Percentiles rank a stretch among this genome's conserved stretches.
Conservation (phyloP, 2,888 invertebrate genomes). For the Amphipyra berbera region DNA sequence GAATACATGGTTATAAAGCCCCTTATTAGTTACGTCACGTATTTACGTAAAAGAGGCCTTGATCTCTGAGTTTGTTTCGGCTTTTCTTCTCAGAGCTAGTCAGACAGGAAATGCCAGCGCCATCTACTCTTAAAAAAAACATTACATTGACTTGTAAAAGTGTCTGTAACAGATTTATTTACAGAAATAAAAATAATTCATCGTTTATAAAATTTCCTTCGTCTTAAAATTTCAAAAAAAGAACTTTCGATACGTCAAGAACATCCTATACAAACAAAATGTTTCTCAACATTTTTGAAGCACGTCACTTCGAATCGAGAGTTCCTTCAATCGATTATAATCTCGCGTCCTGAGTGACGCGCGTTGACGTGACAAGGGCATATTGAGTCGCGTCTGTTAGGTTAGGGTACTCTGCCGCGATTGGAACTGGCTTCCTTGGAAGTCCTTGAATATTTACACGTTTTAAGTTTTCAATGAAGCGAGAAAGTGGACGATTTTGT, state of each 20-base stretch:
- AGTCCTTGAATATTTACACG: slow-evolving; percentile 41
- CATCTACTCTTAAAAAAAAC: too few species aligned
- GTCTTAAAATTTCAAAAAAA: not conserved
- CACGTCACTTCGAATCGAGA: slow-evolving; percentile 30
- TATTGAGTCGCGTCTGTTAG: slow-evolving; percentile 54
- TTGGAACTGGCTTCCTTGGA: slow-evolving; percentile 43
- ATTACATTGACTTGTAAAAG: too few species aligned
- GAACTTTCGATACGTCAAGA: slow-evolving; percentile 5
- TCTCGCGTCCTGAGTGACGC: slow-evolving; percentile 35
- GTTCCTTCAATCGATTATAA: slow-evolving; percentile 51
- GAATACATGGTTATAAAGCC: too few species aligned
- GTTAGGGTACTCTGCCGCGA: slow-evolving; percentile 38
- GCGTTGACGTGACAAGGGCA: slow-evolving; percentile 55
- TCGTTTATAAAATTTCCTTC: too few species aligned
- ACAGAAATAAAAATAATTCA: too few species aligned
- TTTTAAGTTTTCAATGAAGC: slow-evolving; percentile 48
- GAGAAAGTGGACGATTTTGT: slow-evolving; percentile 3
- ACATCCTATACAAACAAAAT: slow-evolving; percentile 42
- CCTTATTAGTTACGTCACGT: too few species aligned
- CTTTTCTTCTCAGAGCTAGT: too few species aligned
- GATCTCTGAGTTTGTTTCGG: too few species aligned
- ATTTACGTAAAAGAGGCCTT: too few species aligned
- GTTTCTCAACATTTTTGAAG: slow-evolving; percentile 41
- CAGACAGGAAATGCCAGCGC: too few species aligned
- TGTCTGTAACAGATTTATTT: too few species aligned